Evolutionary conservation across 2,888 invertebrate genomes (phyloP).

Genomic region (Gortyna flavago): DNA sequence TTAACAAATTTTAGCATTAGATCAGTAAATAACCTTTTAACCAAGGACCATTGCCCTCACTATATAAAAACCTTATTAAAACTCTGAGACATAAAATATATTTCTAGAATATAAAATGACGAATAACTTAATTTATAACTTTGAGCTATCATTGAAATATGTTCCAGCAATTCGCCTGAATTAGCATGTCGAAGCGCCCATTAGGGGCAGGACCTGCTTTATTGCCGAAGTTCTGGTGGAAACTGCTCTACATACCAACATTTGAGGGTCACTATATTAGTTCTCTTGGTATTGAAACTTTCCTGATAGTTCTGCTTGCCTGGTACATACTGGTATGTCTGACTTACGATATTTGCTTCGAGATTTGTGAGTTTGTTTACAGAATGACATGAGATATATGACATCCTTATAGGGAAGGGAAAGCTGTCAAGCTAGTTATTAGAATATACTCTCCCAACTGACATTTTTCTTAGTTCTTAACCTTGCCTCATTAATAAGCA

Average conservation of each 20-base stretch:
- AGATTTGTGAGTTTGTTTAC: background rate
- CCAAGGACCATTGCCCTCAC: background rate
- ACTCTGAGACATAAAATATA: constrained; percentile 27
- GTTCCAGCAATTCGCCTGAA: constrained; percentile 30
- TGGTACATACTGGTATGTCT: constrained; percentile 36
- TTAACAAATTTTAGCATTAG: background rate
- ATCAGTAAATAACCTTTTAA: constrained; percentile 14
- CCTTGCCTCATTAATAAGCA: background rate
- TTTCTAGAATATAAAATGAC: constrained; percentile 29
- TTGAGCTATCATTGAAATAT: constrained; percentile 45
- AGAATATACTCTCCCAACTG: background rate
- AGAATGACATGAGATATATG: background rate
- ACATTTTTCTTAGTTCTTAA: background rate
- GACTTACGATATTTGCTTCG: background rate
- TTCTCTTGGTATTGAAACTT: constrained; percentile 40
- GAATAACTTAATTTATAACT: constrained; percentile 48
- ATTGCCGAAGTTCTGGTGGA: constrained; percentile 59
- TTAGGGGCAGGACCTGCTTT: constrained; percentile 41
- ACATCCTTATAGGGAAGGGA: background rate
- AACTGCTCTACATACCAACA: constrained; percentile 46
- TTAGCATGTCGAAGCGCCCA: constrained; percentile 34
- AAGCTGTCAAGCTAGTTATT: background rate
- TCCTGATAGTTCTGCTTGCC: constrained; percentile 35
- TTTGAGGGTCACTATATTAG: constrained; percentile 40
- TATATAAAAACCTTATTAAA: constrained; percentile 32